A percentile compares a stretch with the other conserved stretches of the same genome.
These are phyloP conservation scores for Puntigrus tetrazona DNA, from an alignment of 2,113 vertebrate species.

Conservation along the genomic window DNA sequence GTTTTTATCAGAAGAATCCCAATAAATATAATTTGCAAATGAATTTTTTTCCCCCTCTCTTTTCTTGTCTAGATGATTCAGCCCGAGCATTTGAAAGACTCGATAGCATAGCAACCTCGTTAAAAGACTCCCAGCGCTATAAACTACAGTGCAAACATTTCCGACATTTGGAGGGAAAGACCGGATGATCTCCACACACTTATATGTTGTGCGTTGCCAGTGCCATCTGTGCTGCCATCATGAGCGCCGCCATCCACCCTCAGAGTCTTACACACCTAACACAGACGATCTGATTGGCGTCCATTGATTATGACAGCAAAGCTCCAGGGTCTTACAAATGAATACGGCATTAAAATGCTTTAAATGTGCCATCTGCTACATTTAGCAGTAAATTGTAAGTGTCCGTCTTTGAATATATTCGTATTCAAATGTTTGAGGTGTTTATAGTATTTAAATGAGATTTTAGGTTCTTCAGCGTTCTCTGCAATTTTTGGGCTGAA, in stretches of 20 bases:
- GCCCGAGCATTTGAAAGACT: not conserved
- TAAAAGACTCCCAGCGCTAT: not conserved
- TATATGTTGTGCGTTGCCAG: slow-evolving; percentile 27
- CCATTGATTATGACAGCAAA: not conserved
- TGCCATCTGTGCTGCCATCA: slow-evolving; percentile 53
- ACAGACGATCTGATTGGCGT: not conserved
- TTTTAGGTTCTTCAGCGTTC: not conserved
- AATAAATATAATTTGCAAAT: not conserved
- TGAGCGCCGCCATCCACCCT: slow-evolving; percentile 15
- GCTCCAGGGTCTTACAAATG: not conserved
- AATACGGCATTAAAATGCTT: not conserved
- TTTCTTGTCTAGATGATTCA: not conserved
- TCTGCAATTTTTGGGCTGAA: not conserved
- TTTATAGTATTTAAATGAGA: not conserved
- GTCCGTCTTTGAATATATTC: not conserved
- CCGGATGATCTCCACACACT: slow-evolving; percentile 36
- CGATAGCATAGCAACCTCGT: not conserved
- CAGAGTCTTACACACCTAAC: slow-evolving; percentile 1
- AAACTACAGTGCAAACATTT: slow-evolving; percentile 29
- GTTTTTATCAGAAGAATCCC: not conserved
- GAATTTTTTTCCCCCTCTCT: not conserved
- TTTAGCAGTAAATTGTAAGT: not conserved
- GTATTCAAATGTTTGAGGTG: not conserved
- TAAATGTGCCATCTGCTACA: not conserved
- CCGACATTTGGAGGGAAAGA: slow-evolving; percentile 25